Base-by-base conservation (phyloP, 2,888 invertebrate genomes). In the Shargacucullia verbasci region DNA sequence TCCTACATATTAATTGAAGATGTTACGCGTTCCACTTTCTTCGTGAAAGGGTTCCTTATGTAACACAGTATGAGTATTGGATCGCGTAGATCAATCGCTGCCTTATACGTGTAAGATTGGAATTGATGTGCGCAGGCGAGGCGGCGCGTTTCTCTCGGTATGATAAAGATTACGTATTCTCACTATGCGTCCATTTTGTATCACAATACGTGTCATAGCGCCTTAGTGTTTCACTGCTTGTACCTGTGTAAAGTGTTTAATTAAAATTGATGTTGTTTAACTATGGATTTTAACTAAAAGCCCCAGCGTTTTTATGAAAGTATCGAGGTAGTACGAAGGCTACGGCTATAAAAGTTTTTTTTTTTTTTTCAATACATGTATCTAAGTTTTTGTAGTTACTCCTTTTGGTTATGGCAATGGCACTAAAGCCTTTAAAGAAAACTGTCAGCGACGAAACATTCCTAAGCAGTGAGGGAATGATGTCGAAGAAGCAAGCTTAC, bases 101-200 rank as follows among this genome's bases (percentile, higher is more conserved):
- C 41, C 44, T 58, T 55, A 45, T 53, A 45, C 67, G 47, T 71
- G 65, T 50, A 31, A 39, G 46, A 31, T 31, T 27, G 40, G 59
- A 59, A 55, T 56, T 40, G 55, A 65, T 66, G 78, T 73, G 74
- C 69, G 74, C 71, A 53, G 66, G 66, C 69, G 48, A 53, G 66
- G 66, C 69, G 48, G 64, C 47, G 64, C 62, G 68, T 56, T 62
- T 57, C 55, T 59, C 49, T 63, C 66, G 49, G 59, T 64, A 63
- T 59, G 70, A 70, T 78, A 74, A 70, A 77, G 63, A 76, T 80
- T 78, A 83, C 79, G 72, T 82, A 78, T 81, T 84, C 85, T 87
- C 87, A 88, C 88, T 86, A 84, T 80, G 82, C 78, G 87, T 89
- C 85, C 86, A 80, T 84, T 70, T 82, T 73, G 81, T 90, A 88